Conservation (phyloP, 2,888 invertebrate species). For the Diploptera punctata region DNA sequence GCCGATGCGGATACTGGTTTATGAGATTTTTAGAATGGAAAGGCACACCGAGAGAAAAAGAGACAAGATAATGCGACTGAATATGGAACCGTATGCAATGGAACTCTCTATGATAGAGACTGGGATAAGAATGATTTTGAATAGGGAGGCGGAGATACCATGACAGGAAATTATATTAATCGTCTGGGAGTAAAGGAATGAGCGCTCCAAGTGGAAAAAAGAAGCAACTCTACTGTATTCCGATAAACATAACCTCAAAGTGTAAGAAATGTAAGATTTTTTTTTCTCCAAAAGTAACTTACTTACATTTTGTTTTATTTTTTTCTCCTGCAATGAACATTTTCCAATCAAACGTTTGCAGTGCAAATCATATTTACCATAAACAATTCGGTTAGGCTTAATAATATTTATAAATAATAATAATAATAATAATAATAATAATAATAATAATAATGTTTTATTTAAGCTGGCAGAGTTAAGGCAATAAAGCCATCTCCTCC, state of each 20-base stretch:
- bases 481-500: too few relatives aligned
- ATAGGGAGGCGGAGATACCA: background rate
- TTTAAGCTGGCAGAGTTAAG: too few relatives aligned
- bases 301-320: too few relatives aligned
- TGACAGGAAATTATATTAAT: constrained; percentile 7
- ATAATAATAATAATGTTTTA: too few relatives aligned
- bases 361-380: too few relatives aligned
- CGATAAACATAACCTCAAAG: background rate
- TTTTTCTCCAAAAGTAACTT: background rate
- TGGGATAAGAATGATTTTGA: background rate
- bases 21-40: constrained; percentile 19
- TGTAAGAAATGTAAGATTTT: background rate
- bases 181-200: constrained; percentile 1
- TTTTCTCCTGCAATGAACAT: too few relatives aligned
- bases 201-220: constrained; percentile 9
- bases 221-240: too few relatives aligned
- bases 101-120: background rate
- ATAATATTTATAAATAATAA: too few relatives aligned
- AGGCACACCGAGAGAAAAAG: constrained; percentile 1
- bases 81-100: background rate
- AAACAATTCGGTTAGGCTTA: too few relatives aligned
- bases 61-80: constrained; percentile 7
- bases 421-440: too few relatives aligned
- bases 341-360: too few relatives aligned
- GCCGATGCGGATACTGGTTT: constrained; percentile 23